Percentiles rank a stretch among this genome's conserved stretches.
phyloP scores from a whole-genome alignment of 2,797 vertebrate species.

The Kryptopterus vitreolus region DNA sequence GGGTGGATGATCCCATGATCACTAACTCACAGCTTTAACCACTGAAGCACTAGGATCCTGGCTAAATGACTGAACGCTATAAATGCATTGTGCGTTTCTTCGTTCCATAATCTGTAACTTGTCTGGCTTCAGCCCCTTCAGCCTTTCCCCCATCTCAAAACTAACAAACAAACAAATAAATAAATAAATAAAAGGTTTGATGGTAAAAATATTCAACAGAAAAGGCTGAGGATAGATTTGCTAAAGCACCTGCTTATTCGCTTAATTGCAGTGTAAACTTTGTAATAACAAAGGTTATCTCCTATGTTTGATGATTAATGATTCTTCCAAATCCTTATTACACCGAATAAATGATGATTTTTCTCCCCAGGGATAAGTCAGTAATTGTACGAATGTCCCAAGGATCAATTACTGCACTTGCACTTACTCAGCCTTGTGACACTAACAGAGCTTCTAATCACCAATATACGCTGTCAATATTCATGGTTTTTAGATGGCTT shows the following conservation, averaged over 20 bases:
- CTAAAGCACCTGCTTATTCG: not conserved
- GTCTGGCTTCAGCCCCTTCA: too few relatives aligned
- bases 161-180: not conserved
- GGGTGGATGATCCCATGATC: too few relatives aligned
- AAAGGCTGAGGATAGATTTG: too few relatives aligned
- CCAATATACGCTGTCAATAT: slow-evolving; percentile 16
- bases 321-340: slow-evolving; percentile 35
- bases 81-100: not conserved
- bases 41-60: too few relatives aligned
- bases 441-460: slow-evolving; percentile 21
- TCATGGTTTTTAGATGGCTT: slow-evolving; percentile 33
- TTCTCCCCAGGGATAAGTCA: slow-evolving; percentile 16
- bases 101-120: not conserved
- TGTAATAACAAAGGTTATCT: not conserved
- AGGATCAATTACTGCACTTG: slow-evolving; percentile 31
- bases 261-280: slow-evolving; percentile 2
- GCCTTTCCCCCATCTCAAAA: too few relatives aligned
- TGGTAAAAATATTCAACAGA: not conserved
- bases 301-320: slow-evolving; percentile 33
- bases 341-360: slow-evolving; percentile 41
- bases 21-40: too few relatives aligned
- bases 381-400: slow-evolving; percentile 39
- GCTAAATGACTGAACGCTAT: not conserved
- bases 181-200: not conserved
- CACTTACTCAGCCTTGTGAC: slow-evolving; percentile 28